Percentiles rank a stretch among this genome's conserved stretches.
Evolutionary conservation across 2,797 vertebrate species (phyloP).

Genomic region (Macropodus opercularis): DNA sequence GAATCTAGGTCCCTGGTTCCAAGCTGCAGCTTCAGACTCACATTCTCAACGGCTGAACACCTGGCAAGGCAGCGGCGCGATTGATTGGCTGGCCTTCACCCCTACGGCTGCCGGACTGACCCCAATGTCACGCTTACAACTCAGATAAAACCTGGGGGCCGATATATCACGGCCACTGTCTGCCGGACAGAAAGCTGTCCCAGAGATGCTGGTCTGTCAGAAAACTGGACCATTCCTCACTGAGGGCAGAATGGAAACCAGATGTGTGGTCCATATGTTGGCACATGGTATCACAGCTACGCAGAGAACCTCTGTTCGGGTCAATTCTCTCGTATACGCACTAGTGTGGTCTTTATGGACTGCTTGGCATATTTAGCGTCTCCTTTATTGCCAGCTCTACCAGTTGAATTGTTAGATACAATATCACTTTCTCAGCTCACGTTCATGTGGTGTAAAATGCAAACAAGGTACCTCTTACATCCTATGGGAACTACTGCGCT

Average conservation of each 20-base stretch:
- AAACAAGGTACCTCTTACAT: conserved; percentile 17
- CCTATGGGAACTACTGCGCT: conserved; percentile 15
- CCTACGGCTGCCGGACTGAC: conserved; percentile 39
- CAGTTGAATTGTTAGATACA: conserved; percentile 7
- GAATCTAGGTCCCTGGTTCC: conserved; percentile 15
- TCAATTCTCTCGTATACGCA: conserved; percentile 36
- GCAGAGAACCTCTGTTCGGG: conserved; percentile 26
- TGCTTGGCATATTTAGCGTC: conserved; percentile 8
- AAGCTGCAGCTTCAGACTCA: conserved; percentile 1
- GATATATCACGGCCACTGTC: conserved; percentile 61
- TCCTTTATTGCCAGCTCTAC: conserved; percentile 12
- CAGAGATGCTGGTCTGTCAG: conserved; percentile 42
- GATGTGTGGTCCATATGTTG: conserved; percentile 46
- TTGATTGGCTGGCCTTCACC: conserved; percentile 61
- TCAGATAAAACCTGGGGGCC: conserved; percentile 63
- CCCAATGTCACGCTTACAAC: conserved; percentile 25
- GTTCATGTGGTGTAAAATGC: conserved; percentile 7
- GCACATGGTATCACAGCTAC: conserved; percentile 22
- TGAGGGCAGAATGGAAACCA: conserved; percentile 30
- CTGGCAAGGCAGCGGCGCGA: conserved; percentile 41
- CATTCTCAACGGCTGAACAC: conserved; percentile 24
- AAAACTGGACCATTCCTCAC: no score
- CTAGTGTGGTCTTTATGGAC: conserved; percentile 28
- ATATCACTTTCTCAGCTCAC: neutral
- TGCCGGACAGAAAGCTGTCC: conserved; percentile 30